Conservation (phyloP, 2,113 vertebrate species). For the Etia nguti region DNA sequence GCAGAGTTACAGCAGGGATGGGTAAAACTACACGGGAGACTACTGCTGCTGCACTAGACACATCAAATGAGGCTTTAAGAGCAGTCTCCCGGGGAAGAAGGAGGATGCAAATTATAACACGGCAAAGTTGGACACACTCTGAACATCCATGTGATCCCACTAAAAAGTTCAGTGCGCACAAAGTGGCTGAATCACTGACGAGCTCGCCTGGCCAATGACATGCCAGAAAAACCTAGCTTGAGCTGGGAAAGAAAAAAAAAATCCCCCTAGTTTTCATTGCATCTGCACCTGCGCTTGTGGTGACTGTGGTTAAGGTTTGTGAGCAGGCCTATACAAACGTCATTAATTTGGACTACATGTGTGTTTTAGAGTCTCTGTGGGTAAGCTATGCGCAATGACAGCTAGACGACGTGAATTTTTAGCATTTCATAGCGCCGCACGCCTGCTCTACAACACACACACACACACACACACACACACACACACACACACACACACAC, state of each 20-base stretch:
- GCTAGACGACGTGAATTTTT: neutral
- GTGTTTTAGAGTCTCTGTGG: neutral
- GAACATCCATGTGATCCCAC: neutral
- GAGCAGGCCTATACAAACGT: neutral
- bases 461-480: neutral
- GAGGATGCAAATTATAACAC: neutral
- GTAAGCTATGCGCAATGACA: neutral
- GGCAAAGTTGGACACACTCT: neutral
- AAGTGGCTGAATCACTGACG: neutral
- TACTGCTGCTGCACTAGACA: neutral
- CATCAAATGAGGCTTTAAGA: neutral
- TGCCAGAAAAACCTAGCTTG: neutral
- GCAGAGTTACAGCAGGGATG: conserved; percentile 1
- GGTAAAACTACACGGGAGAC: neutral
- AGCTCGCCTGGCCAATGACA: neutral
- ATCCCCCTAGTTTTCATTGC: neutral
- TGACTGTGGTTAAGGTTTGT: neutral
- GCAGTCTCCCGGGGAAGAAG: neutral
- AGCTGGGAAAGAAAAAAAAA: neutral
- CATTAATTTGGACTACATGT: neutral
- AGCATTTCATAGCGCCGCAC: neutral
- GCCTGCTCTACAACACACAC: neutral
- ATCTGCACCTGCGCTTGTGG: neutral
- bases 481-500: neutral
- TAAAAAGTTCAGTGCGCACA: neutral